phyloP scores from a whole-genome alignment of 2,797 vertebrate species.

The Microctenopoma steveboyesi region DNA sequence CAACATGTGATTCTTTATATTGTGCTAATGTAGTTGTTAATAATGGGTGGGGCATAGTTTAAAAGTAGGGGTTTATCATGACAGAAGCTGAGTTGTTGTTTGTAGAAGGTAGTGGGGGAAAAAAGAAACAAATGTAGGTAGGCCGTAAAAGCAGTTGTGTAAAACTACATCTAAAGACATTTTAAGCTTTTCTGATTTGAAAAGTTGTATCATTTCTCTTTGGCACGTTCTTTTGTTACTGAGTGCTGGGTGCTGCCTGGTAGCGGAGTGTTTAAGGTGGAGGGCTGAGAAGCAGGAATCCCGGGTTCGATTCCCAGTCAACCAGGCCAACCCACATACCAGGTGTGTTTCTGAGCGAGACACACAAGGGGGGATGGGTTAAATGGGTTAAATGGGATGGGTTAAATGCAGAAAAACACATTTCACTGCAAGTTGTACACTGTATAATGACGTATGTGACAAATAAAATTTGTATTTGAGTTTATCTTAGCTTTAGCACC shows the following conservation, averaged over 20 bases:
- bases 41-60: conserved; percentile 60
- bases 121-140: conserved; percentile 69
- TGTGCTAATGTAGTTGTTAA: conserved; percentile 65
- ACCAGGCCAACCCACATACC: no score
- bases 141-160: conserved; percentile 50
- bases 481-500: conserved; percentile 46
- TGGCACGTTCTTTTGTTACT: conserved; percentile 40
- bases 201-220: conserved; percentile 34
- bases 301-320: no score
- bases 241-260: no score
- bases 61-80: conserved; percentile 57
- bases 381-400: no score
- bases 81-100: conserved; percentile 55
- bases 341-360: no score
- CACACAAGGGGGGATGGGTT: no score
- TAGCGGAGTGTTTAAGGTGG: no score
- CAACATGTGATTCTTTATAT: conserved; percentile 63
- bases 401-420: no score
- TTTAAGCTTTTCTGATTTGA: conserved; percentile 29
- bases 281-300: no score
- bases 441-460: no score
- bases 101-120: conserved; percentile 68
- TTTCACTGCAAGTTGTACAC: no score
- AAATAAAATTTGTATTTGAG: neutral
- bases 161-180: conserved; percentile 33